Percentiles rank a stretch among this genome's conserved stretches.
Evolutionary conservation across 2,113 vertebrate species (phyloP).

Genomic region (Polypterus senegalus): DNA sequence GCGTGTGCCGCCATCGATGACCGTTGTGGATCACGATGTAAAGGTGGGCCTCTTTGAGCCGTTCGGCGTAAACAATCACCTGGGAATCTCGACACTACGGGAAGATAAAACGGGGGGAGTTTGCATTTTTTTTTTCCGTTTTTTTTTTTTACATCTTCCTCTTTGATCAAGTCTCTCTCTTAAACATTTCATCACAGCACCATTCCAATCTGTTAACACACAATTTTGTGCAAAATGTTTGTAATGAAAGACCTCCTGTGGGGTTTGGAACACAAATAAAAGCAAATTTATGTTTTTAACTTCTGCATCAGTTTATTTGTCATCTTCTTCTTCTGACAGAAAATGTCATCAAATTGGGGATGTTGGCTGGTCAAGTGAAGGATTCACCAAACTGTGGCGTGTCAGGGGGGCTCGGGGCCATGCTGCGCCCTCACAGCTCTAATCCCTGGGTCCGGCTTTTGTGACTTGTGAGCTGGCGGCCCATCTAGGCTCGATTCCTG

Average conservation of each 20-base stretch:
- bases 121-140: conserved; percentile 22
- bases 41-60: background rate
- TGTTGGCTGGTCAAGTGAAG: too few relatives aligned
- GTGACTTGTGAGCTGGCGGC: too few relatives aligned
- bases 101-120: background rate
- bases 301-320: too few relatives aligned
- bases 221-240: conserved; percentile 70
- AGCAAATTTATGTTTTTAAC: conserved; percentile 79
- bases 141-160: conserved; percentile 20
- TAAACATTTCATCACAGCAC: conserved; percentile 68
- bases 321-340: too few relatives aligned
- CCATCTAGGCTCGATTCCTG: too few relatives aligned
- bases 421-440: too few relatives aligned
- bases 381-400: too few relatives aligned
- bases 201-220: conserved; percentile 77
- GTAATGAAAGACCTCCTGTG: conserved; percentile 68
- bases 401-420: too few relatives aligned
- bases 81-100: conserved; percentile 9
- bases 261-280: conserved; percentile 85
- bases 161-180: conserved; percentile 49
- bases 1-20: conserved; percentile 25
- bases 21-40: conserved; percentile 7
- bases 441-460: too few relatives aligned
- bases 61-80: conserved; percentile 16
- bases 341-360: too few relatives aligned